These are phyloP conservation scores for Melanchra persicariae DNA, from an alignment of 2,888 invertebrate species.

Conservation along the genomic window DNA sequence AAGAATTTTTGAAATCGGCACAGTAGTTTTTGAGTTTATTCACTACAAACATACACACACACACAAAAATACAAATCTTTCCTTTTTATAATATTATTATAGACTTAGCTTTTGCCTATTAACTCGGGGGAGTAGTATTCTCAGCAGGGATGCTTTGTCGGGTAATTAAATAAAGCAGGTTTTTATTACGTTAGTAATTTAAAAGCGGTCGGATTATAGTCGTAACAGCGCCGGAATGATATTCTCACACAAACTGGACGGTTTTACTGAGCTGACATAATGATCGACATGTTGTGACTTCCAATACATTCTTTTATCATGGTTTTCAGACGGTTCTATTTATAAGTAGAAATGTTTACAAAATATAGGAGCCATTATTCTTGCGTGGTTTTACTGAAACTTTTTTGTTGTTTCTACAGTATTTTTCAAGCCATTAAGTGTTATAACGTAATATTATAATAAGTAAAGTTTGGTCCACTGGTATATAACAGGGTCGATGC, in stretches of 20 bases:
- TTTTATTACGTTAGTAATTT: conserved; percentile 8
- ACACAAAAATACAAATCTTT: no score
- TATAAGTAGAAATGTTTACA: conserved; percentile 16
- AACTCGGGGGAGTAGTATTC: not conserved
- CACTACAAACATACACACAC: no score
- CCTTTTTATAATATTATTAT: no score
- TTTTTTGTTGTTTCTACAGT: not conserved
- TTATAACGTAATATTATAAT: no score
- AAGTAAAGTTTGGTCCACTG: no score
- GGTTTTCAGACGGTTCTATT: not conserved
- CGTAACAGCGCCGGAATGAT: not conserved
- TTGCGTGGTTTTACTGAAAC: not conserved
- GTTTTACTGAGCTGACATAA: conserved; percentile 25
- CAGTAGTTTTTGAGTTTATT: no score
- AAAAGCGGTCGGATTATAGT: conserved; percentile 1
- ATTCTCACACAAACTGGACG: conserved; percentile 13
- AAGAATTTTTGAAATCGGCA: no score
- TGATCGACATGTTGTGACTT: conserved; percentile 45
- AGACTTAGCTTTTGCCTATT: no score
- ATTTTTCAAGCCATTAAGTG: no score
- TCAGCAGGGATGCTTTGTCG: not conserved
- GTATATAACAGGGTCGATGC: no score
- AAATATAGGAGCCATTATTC: conserved; percentile 13
- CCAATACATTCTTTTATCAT: conserved; percentile 13
- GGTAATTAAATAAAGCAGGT: not conserved